Conservation (phyloP, 2,113 vertebrate genomes). For the Ceyx cyanopectus region DNA sequence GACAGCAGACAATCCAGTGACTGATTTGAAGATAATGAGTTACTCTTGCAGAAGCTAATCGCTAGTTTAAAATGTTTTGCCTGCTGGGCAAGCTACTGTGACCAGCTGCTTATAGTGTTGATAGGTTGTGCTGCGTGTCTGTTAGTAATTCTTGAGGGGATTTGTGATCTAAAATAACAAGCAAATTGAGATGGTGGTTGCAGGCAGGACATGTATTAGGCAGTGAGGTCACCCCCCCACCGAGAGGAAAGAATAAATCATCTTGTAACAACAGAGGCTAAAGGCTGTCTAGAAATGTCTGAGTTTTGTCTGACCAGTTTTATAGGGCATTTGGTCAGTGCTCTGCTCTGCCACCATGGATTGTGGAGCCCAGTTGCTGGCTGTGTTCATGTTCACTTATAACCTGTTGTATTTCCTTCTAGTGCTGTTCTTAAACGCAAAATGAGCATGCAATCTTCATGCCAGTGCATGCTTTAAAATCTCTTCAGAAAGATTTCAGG, state of each 20-base stretch:
- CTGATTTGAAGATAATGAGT: slow-evolving; percentile 24
- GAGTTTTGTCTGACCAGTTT: background rate
- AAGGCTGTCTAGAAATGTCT: background rate
- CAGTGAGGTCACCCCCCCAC: background rate
- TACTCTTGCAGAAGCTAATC: slow-evolving; percentile 19
- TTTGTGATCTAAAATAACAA: slow-evolving; percentile 4
- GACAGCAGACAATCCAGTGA: background rate
- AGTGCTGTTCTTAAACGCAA: background rate
- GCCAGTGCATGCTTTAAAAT: background rate
- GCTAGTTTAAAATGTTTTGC: slow-evolving; percentile 2
- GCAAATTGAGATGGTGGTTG: slow-evolving; percentile 13
- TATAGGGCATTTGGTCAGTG: background rate
- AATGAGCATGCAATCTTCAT: background rate
- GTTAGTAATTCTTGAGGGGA: slow-evolving; percentile 17
- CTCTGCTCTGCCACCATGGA: background rate
- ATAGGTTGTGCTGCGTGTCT: slow-evolving; percentile 1
- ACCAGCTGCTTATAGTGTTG: background rate
- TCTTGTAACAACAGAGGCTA: background rate
- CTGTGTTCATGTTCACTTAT: background rate
- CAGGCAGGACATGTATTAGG: slow-evolving; percentile 20
- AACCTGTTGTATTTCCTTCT: slow-evolving; percentile 16
- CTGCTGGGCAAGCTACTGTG: slow-evolving; percentile 12
- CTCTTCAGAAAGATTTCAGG: background rate
- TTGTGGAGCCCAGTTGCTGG: background rate
- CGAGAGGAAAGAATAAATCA: background rate